These are phyloP conservation scores for Hydropsyche tenuis DNA, from an alignment of 1,140 invertebrate species.

Conservation along the genomic window DNA sequence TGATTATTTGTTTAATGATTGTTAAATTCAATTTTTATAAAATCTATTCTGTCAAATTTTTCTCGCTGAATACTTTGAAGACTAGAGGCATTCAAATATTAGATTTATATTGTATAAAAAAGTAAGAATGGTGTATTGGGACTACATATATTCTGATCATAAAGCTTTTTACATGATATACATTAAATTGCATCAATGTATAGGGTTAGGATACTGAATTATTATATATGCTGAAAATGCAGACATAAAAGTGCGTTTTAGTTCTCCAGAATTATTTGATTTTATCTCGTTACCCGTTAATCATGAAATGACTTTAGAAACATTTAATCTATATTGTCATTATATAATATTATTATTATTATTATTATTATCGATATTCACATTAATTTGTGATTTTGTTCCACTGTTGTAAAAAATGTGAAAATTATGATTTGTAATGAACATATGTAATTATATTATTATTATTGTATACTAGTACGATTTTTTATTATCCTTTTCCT, in stretches of 20 bases:
- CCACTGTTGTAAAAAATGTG: background rate
- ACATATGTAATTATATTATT: constrained; percentile 21
- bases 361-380: constrained; percentile 6
- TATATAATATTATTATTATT: background rate
- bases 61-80: background rate
- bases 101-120: constrained; percentile 8
- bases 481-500: too few relatives aligned
- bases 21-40: too few relatives aligned
- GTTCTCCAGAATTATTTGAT: background rate
- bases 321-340: background rate
- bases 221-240: background rate
- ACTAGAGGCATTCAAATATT: background rate
- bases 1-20: background rate
- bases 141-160: background rate
- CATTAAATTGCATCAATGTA: background rate
- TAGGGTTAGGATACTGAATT: background rate
- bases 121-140: constrained; percentile 13
- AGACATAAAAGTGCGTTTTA: background rate
- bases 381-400: background rate
- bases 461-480: too few relatives aligned
- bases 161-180: background rate
- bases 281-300: background rate
- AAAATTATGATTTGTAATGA: constrained; percentile 19
- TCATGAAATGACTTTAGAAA: background rate
- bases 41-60: too few relatives aligned